These are phyloP conservation scores for Sussaba pulchella DNA, from an alignment of 2,888 invertebrate genomes.

Conservation along the genomic window DNA sequence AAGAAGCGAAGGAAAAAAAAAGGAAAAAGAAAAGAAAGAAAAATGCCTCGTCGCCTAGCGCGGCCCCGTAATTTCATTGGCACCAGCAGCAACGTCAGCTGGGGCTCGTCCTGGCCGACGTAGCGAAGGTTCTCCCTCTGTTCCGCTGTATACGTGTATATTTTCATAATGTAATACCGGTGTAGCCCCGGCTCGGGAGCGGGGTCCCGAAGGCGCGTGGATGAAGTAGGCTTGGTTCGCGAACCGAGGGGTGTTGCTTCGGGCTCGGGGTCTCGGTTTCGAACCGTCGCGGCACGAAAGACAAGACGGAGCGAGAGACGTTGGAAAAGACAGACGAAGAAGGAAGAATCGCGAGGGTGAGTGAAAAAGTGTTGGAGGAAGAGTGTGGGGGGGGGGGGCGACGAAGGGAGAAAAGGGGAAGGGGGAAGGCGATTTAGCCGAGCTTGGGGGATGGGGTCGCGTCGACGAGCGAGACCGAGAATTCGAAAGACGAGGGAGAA, in stretches of 20 bases:
- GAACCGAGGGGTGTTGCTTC: slow-evolving; percentile 70
- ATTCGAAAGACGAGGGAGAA: slow-evolving; percentile 72
- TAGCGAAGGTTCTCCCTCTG: slow-evolving; percentile 30
- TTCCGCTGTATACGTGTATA: slow-evolving; percentile 69
- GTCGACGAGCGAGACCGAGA: slow-evolving; percentile 40
- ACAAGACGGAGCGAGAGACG: too few species aligned
- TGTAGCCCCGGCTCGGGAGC: slow-evolving; percentile 68
- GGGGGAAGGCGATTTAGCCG: too few species aligned
- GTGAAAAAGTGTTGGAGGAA: slow-evolving; percentile 72
- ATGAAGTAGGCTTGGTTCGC: slow-evolving; percentile 37
- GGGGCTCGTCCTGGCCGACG: slow-evolving; percentile 62
- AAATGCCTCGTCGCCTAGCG: slow-evolving; percentile 59
- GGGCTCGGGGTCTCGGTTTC: slow-evolving; percentile 60
- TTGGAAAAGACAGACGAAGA: slow-evolving; percentile 39
- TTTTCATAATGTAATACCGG: slow-evolving; percentile 81
- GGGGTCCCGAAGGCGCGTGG: slow-evolving; percentile 24
- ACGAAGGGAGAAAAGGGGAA: too few species aligned
- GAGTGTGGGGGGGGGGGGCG: slow-evolving; percentile 19
- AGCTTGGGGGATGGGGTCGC: slow-evolving; percentile 3
- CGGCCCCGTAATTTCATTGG: slow-evolving; percentile 75
- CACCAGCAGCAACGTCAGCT: slow-evolving; percentile 76
- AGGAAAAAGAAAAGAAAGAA: slow-evolving; percentile 42
- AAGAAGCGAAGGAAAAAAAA: slow-evolving; percentile 26
- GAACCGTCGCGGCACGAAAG: slow-evolving; percentile 25
- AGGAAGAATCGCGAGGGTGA: slow-evolving; percentile 2